These are phyloP conservation scores for Gadopsis bispinosus DNA, from an alignment of 2,797 vertebrate genomes.

Conservation along the genomic window DNA sequence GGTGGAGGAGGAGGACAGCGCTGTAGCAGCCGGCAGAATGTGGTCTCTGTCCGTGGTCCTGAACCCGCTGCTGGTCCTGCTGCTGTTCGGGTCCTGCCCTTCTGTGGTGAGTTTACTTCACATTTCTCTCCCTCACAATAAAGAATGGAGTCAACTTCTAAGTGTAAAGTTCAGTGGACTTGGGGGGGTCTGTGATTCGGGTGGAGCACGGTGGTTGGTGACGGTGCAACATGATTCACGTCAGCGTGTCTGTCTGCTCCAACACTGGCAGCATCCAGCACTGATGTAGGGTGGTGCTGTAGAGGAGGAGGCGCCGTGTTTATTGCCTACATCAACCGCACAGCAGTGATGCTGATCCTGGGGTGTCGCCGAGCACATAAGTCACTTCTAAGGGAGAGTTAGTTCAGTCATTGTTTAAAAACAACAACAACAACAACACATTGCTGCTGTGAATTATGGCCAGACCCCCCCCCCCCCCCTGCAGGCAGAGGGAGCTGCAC, in stretches of 20 bases:
- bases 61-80: slow-evolving; percentile 89
- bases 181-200: background rate
- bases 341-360: slow-evolving; percentile 60
- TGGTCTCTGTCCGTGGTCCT: slow-evolving; percentile 87
- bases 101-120: slow-evolving; percentile 86
- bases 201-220: slow-evolving; percentile 14
- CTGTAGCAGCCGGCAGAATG: slow-evolving; percentile 79
- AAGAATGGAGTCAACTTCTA: slow-evolving; percentile 17
- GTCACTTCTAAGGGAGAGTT: slow-evolving; percentile 62
- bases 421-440: background rate
- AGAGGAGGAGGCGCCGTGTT: slow-evolving; percentile 41
- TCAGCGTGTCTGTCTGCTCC: slow-evolving; percentile 25
- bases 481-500: slow-evolving; percentile 7
- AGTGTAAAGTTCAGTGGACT: slow-evolving; percentile 31
- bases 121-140: background rate
- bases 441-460: slow-evolving; percentile 21
- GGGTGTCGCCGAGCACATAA: slow-evolving; percentile 51
- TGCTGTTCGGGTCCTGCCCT: slow-evolving; percentile 89
- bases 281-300: background rate
- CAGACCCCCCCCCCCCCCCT: slow-evolving; percentile 11
- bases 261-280: background rate
- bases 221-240: slow-evolving; percentile 36
- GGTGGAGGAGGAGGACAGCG: slow-evolving; percentile 31
- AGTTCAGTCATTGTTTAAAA: slow-evolving; percentile 42
- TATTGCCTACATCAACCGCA: slow-evolving; percentile 66